phyloP scores from a whole-genome alignment of 2,113 vertebrate species.

The Brachionichthys hirsutus region DNA sequence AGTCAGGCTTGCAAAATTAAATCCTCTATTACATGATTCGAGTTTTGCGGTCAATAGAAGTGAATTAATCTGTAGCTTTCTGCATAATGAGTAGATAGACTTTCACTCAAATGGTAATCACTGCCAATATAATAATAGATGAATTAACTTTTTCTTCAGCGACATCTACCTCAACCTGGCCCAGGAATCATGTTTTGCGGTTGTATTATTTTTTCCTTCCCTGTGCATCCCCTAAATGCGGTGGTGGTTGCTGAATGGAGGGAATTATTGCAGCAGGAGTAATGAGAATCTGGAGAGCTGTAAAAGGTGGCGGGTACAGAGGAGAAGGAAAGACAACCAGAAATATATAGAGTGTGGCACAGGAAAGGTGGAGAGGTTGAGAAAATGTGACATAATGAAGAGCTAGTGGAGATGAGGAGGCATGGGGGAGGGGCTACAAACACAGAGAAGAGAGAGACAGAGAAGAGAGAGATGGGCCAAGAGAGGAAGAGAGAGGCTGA shows the following conservation, averaged over 20 bases:
- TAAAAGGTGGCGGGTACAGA: background rate
- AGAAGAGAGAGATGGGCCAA: slow-evolving; percentile 18
- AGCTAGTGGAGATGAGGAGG: slow-evolving; percentile 6
- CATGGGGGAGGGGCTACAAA: slow-evolving; percentile 10
- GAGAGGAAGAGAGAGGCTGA: slow-evolving; percentile 33
- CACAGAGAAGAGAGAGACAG: slow-evolving; percentile 7
- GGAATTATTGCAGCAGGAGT: slow-evolving; percentile 27
- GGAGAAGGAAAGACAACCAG: slow-evolving; percentile 4
- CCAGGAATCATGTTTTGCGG: slow-evolving; percentile 21
- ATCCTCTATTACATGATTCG: slow-evolving; percentile 14
- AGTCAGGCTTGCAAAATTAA: slow-evolving; percentile 8
- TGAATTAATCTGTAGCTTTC: slow-evolving; percentile 36
- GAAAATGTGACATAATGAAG: slow-evolving; percentile 53
- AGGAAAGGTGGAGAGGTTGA: slow-evolving; percentile 41
- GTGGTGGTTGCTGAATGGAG: slow-evolving; percentile 17
- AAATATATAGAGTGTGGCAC: slow-evolving; percentile 43
- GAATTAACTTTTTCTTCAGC: background rate
- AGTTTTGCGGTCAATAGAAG: slow-evolving; percentile 15
- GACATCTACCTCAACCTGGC: slow-evolving; percentile 20
- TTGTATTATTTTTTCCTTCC: slow-evolving; percentile 4
- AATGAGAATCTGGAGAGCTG: slow-evolving; percentile 32
- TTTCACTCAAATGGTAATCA: slow-evolving; percentile 33
- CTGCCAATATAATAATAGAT: slow-evolving; percentile 25
- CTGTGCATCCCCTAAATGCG: slow-evolving; percentile 26
- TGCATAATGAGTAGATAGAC: slow-evolving; percentile 15